Evolutionary conservation across 1,140 invertebrate genomes (phyloP).

Genomic region (Aphelenchoides fujianensis): DNA sequence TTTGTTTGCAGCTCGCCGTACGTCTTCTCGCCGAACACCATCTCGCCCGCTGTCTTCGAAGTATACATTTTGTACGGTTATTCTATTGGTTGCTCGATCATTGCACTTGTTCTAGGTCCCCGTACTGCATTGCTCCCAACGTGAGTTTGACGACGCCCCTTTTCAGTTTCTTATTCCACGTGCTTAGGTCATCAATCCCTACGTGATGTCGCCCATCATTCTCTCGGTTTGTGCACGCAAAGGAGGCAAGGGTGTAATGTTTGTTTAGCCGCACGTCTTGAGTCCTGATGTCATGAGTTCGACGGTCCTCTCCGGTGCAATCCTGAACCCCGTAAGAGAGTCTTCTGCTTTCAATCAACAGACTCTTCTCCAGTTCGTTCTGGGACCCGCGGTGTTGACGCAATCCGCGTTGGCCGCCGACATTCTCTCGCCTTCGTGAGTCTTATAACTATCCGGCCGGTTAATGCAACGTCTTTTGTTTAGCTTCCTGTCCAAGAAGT

Average conservation of each 20-base stretch:
- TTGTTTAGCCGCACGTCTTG: conserved; percentile 3
- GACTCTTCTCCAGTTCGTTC: no score
- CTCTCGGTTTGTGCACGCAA: no score
- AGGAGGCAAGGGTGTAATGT: conserved; percentile 5
- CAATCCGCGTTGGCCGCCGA: conserved; percentile 14
- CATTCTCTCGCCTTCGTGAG: not conserved
- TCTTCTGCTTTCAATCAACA: no score
- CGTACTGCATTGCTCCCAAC: conserved; percentile 18
- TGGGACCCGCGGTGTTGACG: conserved; percentile 11
- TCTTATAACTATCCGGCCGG: no score
- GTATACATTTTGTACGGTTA: conserved; percentile 5
- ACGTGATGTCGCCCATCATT: conserved; percentile 19
- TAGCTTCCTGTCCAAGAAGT: no score
- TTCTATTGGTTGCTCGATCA: not conserved
- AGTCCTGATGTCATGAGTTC: conserved; percentile 12
- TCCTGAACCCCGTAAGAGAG: conserved; percentile 21
- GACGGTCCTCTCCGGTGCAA: conserved; percentile 16
- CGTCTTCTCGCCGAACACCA: not conserved
- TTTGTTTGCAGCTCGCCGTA: conserved; percentile 2
- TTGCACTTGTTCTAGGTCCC: not conserved
- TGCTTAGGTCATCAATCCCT: no score
- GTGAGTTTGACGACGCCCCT: no score
- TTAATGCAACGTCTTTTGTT: no score
- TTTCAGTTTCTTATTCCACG: no score
- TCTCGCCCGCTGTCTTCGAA: not conserved